A percentile compares a stretch with the other conserved stretches of the same genome.
phyloP scores from a whole-genome alignment of 2,797 vertebrate species.

The Eremophila alpestris region DNA sequence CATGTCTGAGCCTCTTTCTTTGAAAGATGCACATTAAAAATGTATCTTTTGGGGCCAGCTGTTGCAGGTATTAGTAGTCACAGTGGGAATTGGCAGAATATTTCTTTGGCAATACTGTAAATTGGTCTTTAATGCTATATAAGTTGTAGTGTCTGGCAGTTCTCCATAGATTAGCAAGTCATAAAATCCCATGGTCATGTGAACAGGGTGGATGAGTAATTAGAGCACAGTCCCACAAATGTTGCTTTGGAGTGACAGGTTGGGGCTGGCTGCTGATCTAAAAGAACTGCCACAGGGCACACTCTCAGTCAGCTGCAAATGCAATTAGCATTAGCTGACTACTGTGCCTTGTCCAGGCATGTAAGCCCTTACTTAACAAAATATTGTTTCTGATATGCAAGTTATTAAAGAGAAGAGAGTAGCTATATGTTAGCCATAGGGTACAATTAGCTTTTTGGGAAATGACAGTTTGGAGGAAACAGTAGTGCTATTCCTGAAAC shows the following conservation, averaged over 20 bases:
- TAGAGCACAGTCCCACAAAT: not conserved
- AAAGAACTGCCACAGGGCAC: not conserved
- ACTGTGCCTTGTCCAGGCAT: not conserved
- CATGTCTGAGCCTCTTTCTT: not conserved
- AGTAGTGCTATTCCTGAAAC: not conserved
- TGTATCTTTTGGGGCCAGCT: not conserved
- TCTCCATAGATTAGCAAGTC: not conserved
- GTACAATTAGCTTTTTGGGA: not conserved
- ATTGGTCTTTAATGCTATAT: not conserved
- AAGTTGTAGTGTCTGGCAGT: not conserved
- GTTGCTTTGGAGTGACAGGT: slow-evolving; percentile 9
- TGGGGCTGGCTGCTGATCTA: not conserved
- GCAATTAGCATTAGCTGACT: not conserved
- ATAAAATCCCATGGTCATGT: not conserved
- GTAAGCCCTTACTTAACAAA: slow-evolving; percentile 2
- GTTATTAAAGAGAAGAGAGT: not conserved
- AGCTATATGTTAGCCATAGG: not conserved
- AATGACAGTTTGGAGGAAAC: not conserved
- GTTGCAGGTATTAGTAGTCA: not conserved
- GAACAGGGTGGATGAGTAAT: not conserved
- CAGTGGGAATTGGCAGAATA: not conserved
- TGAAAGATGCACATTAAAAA: not conserved
- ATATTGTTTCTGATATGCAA: slow-evolving; percentile 9
- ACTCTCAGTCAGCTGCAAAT: not conserved
- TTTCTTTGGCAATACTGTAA: not conserved